Base-by-base conservation (phyloP, 2,113 vertebrate species). In the Hipposideros armiger region DNA sequence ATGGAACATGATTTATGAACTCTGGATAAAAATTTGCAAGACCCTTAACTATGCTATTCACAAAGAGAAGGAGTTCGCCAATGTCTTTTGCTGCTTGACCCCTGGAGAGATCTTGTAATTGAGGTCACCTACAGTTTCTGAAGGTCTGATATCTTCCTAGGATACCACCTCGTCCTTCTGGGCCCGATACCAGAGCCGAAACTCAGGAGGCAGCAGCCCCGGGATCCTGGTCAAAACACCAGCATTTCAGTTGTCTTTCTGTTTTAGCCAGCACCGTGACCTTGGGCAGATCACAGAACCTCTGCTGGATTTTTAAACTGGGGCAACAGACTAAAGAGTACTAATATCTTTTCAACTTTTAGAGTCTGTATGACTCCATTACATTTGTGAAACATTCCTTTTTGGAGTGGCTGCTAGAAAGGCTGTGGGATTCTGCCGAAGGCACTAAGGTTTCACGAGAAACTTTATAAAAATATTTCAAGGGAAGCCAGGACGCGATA, bases 21-120 rank as follows among this genome's bases (percentile, higher is more conserved):
- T 4, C 11, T 22, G 20, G 9, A 11, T 20, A 4, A 47, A 67
- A n/a, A 2, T 10, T 2, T 0, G 7, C 28, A 3, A 26, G 11
- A 6, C n/a, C 16, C 47, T 66, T 30, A 15, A 4, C 16, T 1
- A 11, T 5, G 16, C 45, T 36, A 50, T 15, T 87, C 81, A 76
- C 36, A 20, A 30, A 72, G 7, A 13, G 30, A 70, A 82, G 7
- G 28, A 47, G 54, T 26, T n/a, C 45, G 26, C 56, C 9, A 10
- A 4, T 56, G 8, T 50, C 16, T 40, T 70, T 30, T 72, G 17
- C 20, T 45, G 11, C 56, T 54, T 78, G 15, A 24, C 22, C 30
- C 58, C 62, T 92, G 70, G 50, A 54, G 8, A 77, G 15, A 28
- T 36, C 30, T 32, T 7, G 52, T 54, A 19, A 45, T 4, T 11